Evolutionary conservation across 2,888 invertebrate genomes (phyloP).

Genomic region (Agapostemon virescens): DNA sequence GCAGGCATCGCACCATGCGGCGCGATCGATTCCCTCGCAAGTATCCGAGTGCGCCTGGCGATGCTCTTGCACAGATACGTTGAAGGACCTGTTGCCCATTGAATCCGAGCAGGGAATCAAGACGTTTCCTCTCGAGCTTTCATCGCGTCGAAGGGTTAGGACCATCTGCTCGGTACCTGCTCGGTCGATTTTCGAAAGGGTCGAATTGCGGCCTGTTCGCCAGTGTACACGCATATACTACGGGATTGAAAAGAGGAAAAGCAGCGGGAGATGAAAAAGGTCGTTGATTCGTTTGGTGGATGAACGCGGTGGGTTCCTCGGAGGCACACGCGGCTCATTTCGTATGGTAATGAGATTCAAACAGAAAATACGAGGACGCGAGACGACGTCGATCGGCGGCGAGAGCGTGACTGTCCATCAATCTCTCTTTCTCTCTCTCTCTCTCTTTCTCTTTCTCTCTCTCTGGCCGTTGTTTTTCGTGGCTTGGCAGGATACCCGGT

Average conservation of each 20-base stretch:
- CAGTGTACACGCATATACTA: not conserved
- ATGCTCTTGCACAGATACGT: slow-evolving; percentile 33
- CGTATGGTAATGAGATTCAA: slow-evolving; percentile 64
- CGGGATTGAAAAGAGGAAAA: slow-evolving; percentile 30
- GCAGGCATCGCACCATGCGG: slow-evolving; percentile 29
- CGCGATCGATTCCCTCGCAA: slow-evolving; percentile 32
- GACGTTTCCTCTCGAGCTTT: slow-evolving; percentile 54
- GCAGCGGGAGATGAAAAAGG: slow-evolving; percentile 58
- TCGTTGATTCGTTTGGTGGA: slow-evolving; percentile 51
- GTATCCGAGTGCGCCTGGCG: slow-evolving; percentile 35
- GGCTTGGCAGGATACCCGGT: slow-evolving; percentile 26
- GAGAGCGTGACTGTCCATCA: slow-evolving; percentile 39
- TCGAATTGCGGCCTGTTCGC: not conserved
- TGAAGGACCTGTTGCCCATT: slow-evolving; percentile 39
- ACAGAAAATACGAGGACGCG: slow-evolving; percentile 46
- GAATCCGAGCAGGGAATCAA: slow-evolving; percentile 52
- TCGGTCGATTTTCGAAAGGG: slow-evolving; percentile 59
- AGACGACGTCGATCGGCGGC: slow-evolving; percentile 11
- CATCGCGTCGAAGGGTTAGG: slow-evolving; percentile 43
- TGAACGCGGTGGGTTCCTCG: slow-evolving; percentile 43
- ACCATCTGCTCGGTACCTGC: slow-evolving; percentile 66
- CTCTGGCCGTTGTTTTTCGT: slow-evolving; percentile 34
- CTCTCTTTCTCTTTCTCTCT: not conserved
- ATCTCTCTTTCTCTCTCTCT: too few relatives aligned
- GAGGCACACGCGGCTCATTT: slow-evolving; percentile 46